Evolutionary conservation across 2,797 vertebrate species (phyloP).

Genomic region (Diplodus sargus): DNA sequence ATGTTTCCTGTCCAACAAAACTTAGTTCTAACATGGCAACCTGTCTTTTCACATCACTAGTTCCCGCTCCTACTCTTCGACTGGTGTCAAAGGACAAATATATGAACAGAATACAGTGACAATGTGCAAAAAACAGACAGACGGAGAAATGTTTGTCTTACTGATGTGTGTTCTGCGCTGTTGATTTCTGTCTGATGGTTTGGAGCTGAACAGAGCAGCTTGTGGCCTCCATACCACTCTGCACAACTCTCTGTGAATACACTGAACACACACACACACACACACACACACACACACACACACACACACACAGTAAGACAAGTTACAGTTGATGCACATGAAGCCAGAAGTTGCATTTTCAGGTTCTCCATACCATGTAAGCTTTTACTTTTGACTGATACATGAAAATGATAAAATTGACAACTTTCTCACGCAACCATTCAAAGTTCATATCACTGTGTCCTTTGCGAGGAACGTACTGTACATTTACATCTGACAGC

Average conservation of each 20-base stretch:
- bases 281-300: constrained; percentile 14
- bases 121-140: background rate
- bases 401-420: background rate
- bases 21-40: no score
- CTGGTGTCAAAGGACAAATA: background rate
- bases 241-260: constrained; percentile 53
- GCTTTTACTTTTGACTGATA: background rate
- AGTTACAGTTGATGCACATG: background rate
- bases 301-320: constrained; percentile 11
- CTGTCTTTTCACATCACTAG: no score
- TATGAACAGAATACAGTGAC: background rate
- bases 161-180: constrained; percentile 68
- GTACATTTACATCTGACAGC: background rate
- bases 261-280: constrained; percentile 15
- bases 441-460: background rate
- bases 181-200: constrained; percentile 45
- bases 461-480: background rate
- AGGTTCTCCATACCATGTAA: no score
- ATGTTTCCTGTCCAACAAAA: no score
- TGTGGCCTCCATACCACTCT: constrained; percentile 45
- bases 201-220: constrained; percentile 50
- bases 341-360: no score
- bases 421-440: background rate
- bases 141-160: constrained; percentile 41
- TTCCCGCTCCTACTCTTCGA: background rate